These are phyloP conservation scores for Synergus japonicus DNA, from an alignment of 2,888 invertebrate species.

Conservation along the genomic window DNA sequence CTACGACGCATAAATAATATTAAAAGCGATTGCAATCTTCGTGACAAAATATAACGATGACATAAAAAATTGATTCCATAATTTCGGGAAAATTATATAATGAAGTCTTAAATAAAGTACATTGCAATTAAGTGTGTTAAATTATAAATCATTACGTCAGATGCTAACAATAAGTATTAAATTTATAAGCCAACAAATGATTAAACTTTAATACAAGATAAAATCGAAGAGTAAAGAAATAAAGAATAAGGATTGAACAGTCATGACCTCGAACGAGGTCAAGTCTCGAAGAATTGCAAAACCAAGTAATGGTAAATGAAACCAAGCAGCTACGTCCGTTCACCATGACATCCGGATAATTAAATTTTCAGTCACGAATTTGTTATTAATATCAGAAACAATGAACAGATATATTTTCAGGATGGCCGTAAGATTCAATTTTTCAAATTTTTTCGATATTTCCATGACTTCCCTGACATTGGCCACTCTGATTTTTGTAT, in stretches of 20 bases:
- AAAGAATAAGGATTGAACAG: background rate
- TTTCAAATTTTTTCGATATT: too few relatives aligned
- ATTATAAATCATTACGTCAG: too few relatives aligned
- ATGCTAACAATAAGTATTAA: too few relatives aligned
- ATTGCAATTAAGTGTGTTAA: too few relatives aligned
- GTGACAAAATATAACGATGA: background rate
- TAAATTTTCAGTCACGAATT: background rate
- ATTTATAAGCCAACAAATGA: too few relatives aligned
- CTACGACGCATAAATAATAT: background rate
- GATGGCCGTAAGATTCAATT: too few relatives aligned
- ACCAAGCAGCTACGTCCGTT: conserved; percentile 7
- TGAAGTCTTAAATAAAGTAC: too few relatives aligned
- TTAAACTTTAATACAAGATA: background rate
- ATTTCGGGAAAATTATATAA: background rate
- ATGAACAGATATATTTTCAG: background rate
- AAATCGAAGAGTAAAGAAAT: background rate
- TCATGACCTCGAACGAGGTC: conserved; percentile 5
- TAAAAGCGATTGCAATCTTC: background rate
- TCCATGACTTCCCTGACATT: too few relatives aligned
- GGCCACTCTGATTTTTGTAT: too few relatives aligned
- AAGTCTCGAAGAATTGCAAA: background rate
- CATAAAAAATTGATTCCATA: background rate
- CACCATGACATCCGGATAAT: background rate
- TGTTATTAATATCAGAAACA: background rate
- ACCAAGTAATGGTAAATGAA: conserved; percentile 2